Conservation (phyloP, 2,113 vertebrate genomes). For the Caretta caretta region DNA sequence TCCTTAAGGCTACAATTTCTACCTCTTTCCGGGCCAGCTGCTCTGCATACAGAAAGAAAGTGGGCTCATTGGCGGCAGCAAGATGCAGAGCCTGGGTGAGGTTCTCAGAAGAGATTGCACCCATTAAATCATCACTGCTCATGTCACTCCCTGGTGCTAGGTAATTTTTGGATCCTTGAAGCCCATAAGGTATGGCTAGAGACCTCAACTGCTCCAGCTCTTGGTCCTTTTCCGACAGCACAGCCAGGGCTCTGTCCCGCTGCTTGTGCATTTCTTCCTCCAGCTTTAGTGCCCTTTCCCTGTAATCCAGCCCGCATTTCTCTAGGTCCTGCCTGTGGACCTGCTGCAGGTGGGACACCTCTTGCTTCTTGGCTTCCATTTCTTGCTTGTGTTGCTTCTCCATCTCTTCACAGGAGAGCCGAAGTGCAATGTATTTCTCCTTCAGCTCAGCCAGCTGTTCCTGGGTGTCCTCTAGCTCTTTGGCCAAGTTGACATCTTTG, state of each 20-base stretch:
- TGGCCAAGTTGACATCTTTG: constrained; percentile 85
- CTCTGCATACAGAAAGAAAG: constrained; percentile 91
- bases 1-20: constrained; percentile 83
- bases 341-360: constrained; percentile 79
- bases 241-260: constrained; percentile 88
- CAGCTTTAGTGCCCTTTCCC: constrained; percentile 83
- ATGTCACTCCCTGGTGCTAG: neutral
- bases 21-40: constrained; percentile 93
- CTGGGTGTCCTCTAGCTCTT: constrained; percentile 89
- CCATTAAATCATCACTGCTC: accelerated
- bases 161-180: constrained; percentile 37
- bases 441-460: constrained; percentile 91
- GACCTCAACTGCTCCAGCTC: constrained; percentile 89
- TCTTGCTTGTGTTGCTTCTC: constrained; percentile 79
- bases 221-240: constrained; percentile 92
- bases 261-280: constrained; percentile 96
- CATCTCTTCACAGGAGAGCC: constrained; percentile 84
- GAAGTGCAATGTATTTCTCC: constrained; percentile 90
- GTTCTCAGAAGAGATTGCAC: constrained; percentile 31
- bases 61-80: constrained; percentile 79
- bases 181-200: neutral
- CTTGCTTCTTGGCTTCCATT: constrained; percentile 81
- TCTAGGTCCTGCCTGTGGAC: constrained; percentile 88
- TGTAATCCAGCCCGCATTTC: constrained; percentile 77
- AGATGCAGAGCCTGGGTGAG: constrained; percentile 82